Evolutionary conservation across 2,797 vertebrate genomes (phyloP).

Genomic region (Bucorvus abyssinicus): DNA sequence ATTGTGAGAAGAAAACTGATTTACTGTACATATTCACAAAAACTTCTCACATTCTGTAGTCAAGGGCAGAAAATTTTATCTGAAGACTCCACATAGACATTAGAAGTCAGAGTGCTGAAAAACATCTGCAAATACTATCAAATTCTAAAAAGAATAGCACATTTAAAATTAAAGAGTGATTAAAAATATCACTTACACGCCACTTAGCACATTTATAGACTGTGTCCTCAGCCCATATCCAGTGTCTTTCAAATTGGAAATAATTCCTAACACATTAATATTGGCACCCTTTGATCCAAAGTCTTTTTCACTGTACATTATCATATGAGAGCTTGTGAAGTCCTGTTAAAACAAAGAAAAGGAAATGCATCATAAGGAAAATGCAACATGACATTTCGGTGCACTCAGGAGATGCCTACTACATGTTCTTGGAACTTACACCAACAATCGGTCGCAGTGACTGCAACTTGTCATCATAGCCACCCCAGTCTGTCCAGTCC

Average conservation of each 20-base stretch:
- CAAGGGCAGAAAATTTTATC: neutral
- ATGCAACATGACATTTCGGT: neutral
- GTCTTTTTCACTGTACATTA: conserved; percentile 87
- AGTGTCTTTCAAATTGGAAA: conserved; percentile 84
- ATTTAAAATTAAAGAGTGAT: neutral
- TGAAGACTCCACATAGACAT: neutral
- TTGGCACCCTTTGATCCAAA: conserved; percentile 81
- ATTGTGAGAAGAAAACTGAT: fast-evolving
- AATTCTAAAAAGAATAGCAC: neutral
- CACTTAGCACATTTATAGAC: conserved; percentile 85
- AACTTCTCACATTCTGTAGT: neutral
- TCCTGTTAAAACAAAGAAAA: conserved; percentile 77
- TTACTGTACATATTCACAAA: neutral
- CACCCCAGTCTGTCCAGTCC: conserved; percentile 89
- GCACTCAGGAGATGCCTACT: neutral
- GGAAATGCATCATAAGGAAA: conserved; percentile 2
- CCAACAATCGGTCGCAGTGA: conserved; percentile 86
- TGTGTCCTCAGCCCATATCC: conserved; percentile 85
- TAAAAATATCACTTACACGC: conserved; percentile 85
- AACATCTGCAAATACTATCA: neutral
- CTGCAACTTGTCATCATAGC: conserved; percentile 76
- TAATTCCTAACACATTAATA: conserved; percentile 84
- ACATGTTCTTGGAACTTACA: conserved; percentile 75
- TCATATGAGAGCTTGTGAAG: conserved; percentile 85
- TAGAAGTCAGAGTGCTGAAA: neutral